These are phyloP conservation scores for Oedothorax gibbosus DNA, from an alignment of 1,140 invertebrate species.

Conservation along the genomic window DNA sequence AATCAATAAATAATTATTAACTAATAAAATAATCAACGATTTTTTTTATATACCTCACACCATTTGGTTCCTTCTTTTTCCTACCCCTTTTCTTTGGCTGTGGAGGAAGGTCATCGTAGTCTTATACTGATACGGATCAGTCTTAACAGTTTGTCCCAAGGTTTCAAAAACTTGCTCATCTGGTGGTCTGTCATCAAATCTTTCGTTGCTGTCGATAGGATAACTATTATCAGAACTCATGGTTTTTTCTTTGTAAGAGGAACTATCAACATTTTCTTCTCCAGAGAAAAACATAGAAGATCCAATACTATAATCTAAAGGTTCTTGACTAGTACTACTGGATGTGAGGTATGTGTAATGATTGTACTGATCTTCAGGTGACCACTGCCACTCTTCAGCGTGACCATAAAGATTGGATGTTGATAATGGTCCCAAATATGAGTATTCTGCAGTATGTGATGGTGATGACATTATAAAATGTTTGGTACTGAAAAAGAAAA, in stretches of 20 bases:
- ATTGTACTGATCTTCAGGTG: conserved; percentile 60
- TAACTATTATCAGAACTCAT: conserved; percentile 52
- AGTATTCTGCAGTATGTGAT: conserved; percentile 54
- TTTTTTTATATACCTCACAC: conserved; percentile 28
- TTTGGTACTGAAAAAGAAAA: conserved; percentile 16
- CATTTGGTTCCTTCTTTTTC: conserved; percentile 57
- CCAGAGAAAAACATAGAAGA: conserved; percentile 48
- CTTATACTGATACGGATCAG: conserved; percentile 59
- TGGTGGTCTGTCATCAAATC: conserved; percentile 37
- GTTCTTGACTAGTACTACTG: conserved; percentile 58
- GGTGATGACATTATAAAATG: conserved; percentile 56
- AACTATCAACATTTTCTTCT: conserved; percentile 57
- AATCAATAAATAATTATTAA: neutral
- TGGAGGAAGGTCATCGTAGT: conserved; percentile 55
- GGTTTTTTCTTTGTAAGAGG: conserved; percentile 53
- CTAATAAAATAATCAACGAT: neutral
- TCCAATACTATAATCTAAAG: conserved; percentile 57
- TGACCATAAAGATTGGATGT: conserved; percentile 57
- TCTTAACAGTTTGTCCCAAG: conserved; percentile 52
- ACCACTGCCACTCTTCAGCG: conserved; percentile 59
- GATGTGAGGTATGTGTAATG: conserved; percentile 59
- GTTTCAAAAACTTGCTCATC: conserved; percentile 59
- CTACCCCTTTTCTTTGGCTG: conserved; percentile 56
- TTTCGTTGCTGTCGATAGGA: conserved; percentile 48
- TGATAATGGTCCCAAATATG: conserved; percentile 57